These are phyloP conservation scores for Serrognathus titanus DNA, from an alignment of 2,888 invertebrate species.

Conservation along the genomic window DNA sequence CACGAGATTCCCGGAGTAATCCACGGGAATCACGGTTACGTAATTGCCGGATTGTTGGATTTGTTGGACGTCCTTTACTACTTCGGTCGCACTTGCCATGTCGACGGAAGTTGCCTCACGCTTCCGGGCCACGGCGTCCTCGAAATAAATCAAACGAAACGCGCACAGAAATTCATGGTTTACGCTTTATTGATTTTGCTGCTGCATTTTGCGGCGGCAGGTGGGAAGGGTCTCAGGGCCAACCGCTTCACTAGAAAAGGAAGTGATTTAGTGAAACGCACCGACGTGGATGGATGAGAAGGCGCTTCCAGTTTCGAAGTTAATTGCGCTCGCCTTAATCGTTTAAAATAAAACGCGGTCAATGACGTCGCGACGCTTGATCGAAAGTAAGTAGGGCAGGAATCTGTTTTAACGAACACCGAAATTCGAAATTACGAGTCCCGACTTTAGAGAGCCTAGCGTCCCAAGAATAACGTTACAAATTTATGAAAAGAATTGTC, in stretches of 20 bases:
- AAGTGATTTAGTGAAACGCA: background rate
- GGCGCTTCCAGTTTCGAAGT: background rate
- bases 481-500: no score
- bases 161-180: background rate
- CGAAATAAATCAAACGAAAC: background rate
- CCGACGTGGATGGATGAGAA: background rate
- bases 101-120: background rate
- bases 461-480: no score
- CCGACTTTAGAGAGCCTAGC: no score
- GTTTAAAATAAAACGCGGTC: background rate
- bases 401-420: no score
- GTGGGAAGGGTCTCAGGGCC: constrained; percentile 9
- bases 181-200: constrained; percentile 3
- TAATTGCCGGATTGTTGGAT: constrained; percentile 34
- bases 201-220: background rate
- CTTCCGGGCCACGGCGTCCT: background rate
- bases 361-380: background rate
- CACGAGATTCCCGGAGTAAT: constrained; percentile 35
- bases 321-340: background rate
- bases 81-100: constrained; percentile 18
- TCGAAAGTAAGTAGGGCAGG: no score
- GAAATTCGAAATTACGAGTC: no score
- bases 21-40: constrained; percentile 40
- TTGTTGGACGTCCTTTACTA: constrained; percentile 33
- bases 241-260: background rate